phyloP scores from a whole-genome alignment of 2,888 invertebrate species.

The Himalopsyche japonica region DNA sequence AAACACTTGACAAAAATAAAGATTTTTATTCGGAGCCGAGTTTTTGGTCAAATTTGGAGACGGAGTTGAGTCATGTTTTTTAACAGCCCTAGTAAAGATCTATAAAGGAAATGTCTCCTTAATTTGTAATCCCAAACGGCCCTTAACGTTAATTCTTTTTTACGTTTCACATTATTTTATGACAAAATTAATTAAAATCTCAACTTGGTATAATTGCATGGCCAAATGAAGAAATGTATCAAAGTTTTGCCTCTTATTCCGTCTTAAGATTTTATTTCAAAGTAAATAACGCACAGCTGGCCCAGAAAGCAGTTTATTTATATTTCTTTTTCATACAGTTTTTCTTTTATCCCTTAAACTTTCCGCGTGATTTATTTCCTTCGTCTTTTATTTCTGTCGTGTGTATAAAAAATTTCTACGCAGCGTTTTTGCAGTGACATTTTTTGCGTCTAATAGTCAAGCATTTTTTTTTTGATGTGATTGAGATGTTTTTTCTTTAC shows the following conservation, averaged over 20 bases:
- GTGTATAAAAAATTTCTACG: background rate
- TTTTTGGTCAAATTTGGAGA: no score
- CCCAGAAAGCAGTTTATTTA: conserved; percentile 2
- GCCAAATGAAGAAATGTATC: background rate
- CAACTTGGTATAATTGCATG: conserved; percentile 19
- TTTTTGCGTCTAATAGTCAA: background rate
- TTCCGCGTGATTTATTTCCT: conserved; percentile 1
- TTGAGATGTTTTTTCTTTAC: background rate
- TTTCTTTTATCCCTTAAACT: background rate
- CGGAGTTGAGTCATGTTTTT: no score
- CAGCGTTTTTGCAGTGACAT: background rate
- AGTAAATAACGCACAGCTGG: conserved; percentile 24
- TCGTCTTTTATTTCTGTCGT: background rate
- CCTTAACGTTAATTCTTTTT: no score
- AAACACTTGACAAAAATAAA: no score
- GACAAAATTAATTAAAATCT: conserved; percentile 33
- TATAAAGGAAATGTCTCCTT: no score
- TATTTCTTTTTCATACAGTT: background rate
- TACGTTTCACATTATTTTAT: conserved; percentile 9
- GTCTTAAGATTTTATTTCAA: background rate
- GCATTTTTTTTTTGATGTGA: background rate
- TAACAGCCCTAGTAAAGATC: no score
- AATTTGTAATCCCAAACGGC: no score
- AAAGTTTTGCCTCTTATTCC: background rate
- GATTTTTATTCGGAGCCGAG: no score